A percentile compares a stretch with the other conserved stretches of the same genome.
Evolutionary conservation across 2,888 invertebrate species (phyloP).

Genomic region (Apotomis betuletana): DNA sequence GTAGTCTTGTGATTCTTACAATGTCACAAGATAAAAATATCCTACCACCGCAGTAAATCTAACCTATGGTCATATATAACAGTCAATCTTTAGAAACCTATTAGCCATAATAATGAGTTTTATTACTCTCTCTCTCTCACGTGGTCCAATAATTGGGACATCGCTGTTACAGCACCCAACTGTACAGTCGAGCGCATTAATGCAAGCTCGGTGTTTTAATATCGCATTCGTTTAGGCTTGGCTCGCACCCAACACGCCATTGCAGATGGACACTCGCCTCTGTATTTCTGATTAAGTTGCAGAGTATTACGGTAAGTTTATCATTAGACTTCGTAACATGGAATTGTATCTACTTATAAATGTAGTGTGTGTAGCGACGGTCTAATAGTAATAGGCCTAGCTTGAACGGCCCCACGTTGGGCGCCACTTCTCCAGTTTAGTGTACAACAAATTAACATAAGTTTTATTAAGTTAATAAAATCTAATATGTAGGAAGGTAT

Average conservation of each 20-base stretch:
- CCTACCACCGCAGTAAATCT: no score
- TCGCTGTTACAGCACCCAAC: slow-evolving; percentile 15
- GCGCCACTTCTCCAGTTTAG: slow-evolving; percentile 22
- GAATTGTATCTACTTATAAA: background rate
- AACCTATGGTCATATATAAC: no score
- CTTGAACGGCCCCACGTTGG: slow-evolving; percentile 24
- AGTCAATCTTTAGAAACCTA: no score
- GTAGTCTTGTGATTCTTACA: no score
- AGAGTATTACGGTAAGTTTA: slow-evolving; percentile 4
- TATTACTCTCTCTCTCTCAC: background rate
- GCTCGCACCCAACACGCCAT: slow-evolving; percentile 40
- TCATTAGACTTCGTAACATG: background rate
- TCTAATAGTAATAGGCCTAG: background rate
- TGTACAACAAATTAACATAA: no score
- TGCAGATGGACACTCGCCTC: slow-evolving; percentile 41
- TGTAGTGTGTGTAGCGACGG: background rate
- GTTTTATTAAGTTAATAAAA: no score
- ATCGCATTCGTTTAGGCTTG: slow-evolving; percentile 38
- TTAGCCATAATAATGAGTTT: background rate
- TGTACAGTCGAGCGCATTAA: slow-evolving; percentile 20
- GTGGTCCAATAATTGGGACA: slow-evolving; percentile 3
- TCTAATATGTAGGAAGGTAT: no score
- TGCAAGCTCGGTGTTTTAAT: slow-evolving; percentile 38
- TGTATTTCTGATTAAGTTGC: slow-evolving; percentile 34
- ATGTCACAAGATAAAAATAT: no score